Conservation (phyloP, 1,140 invertebrate species). For the Papilio dardanus region DNA sequence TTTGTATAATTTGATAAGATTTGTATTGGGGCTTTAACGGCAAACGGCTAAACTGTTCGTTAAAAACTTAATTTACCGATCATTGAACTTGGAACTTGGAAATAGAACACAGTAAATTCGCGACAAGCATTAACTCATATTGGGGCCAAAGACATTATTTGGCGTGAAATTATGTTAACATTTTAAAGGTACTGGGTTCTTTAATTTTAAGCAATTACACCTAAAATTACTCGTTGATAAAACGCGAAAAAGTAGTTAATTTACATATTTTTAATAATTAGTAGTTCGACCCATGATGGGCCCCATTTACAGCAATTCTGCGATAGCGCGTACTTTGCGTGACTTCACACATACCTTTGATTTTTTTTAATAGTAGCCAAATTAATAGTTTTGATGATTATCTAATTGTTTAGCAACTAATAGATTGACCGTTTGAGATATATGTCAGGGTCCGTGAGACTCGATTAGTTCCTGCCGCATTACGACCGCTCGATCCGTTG, state of each 20-base stretch:
- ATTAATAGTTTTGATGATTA: neutral
- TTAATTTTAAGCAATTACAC: slow-evolving; percentile 7
- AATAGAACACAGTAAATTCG: neutral
- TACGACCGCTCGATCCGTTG: neutral
- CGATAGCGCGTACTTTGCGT: too few species aligned
- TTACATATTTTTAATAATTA: neutral
- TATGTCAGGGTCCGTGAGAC: neutral
- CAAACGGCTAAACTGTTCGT: neutral
- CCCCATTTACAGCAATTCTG: too few species aligned
- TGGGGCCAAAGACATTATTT: neutral
- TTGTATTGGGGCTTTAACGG: too few species aligned
- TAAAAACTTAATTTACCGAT: neutral
- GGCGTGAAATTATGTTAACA: neutral
- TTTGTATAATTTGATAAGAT: too few species aligned
- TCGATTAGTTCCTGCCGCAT: slow-evolving; percentile 19
- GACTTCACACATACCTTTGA: too few species aligned
- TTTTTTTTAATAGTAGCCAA: too few species aligned
- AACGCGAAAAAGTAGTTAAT: neutral
- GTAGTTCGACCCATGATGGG: too few species aligned
- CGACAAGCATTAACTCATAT: neutral
- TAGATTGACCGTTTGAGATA: neutral
- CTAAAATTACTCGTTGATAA: neutral
- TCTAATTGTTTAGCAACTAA: neutral
- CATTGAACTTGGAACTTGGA: neutral
- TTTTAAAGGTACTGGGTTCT: neutral